phyloP scores from a whole-genome alignment of 2,113 vertebrate genomes.

The Trogon melanurus region DNA sequence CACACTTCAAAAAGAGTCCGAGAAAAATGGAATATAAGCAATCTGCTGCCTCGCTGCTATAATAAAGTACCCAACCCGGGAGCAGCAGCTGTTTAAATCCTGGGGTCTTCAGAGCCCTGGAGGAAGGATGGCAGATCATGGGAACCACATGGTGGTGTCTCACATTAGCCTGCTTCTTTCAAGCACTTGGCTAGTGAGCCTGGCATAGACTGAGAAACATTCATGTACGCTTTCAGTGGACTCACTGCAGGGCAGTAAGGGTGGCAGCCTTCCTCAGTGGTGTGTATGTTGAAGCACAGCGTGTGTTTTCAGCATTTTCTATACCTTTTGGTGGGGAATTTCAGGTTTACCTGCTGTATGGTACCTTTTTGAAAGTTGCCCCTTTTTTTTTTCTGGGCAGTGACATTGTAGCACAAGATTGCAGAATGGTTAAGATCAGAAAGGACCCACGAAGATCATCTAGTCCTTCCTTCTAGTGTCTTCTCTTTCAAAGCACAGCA shows the following conservation, averaged over 20 bases:
- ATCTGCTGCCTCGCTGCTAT: constrained; percentile 17
- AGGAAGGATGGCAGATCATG: background rate
- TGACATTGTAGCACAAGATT: background rate
- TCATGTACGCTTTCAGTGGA: fast-evolving
- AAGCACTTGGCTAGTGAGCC: background rate
- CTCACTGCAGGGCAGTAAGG: background rate
- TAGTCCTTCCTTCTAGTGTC: background rate
- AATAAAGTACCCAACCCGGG: background rate
- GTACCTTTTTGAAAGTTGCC: background rate
- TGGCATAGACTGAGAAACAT: background rate
- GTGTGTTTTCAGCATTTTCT: background rate
- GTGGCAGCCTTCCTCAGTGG: background rate
- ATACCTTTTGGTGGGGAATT: background rate
- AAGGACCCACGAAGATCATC: background rate
- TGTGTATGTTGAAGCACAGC: background rate
- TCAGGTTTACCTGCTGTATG: background rate
- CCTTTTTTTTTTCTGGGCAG: fast-evolving
- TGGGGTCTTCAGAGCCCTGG: background rate
- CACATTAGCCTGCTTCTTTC: background rate
- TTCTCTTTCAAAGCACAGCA: background rate
- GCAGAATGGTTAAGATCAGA: background rate
- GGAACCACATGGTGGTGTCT: background rate
- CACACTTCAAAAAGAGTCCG: constrained; percentile 48
- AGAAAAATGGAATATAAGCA: constrained; percentile 49
- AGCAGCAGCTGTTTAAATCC: constrained; percentile 19